Conservation (phyloP, 2,113 vertebrate species). For the Mustela nigripes region DNA sequence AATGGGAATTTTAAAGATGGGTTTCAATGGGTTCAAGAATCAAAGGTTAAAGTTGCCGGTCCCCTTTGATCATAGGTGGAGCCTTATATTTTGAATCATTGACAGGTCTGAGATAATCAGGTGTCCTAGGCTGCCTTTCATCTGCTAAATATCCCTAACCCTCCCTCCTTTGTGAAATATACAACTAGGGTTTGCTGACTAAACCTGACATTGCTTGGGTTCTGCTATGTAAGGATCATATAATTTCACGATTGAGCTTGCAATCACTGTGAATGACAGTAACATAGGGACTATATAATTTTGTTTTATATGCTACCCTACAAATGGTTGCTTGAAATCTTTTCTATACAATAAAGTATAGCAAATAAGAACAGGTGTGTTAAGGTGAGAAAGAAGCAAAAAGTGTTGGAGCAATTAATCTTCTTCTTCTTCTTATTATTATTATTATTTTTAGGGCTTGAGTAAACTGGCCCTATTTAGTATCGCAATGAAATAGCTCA, state of each 20-base stretch:
- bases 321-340: constrained; percentile 60
- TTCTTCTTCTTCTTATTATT: not conserved
- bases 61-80: constrained; percentile 54
- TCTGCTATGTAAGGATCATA: constrained; percentile 76
- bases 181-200: constrained; percentile 79
- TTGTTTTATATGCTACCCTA: constrained; percentile 59
- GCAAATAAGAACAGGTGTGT: constrained; percentile 35
- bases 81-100: constrained; percentile 70
- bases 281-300: constrained; percentile 53
- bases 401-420: not conserved
- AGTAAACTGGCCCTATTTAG: not conserved
- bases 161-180: constrained; percentile 59
- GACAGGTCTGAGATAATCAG: constrained; percentile 63
- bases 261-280: constrained; percentile 46
- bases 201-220: constrained; percentile 61
- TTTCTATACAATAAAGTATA: constrained; percentile 30
- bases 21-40: constrained; percentile 35
- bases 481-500: not conserved
- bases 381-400: not conserved
- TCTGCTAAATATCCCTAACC: constrained; percentile 51
- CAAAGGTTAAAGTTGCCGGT: constrained; percentile 61
- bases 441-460: not conserved
- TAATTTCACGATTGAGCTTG: constrained; percentile 64
- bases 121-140: constrained; percentile 72
- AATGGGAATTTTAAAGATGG: constrained; percentile 52